These are phyloP conservation scores for Girardinichthys multiradiatus DNA, from an alignment of 2,113 vertebrate genomes.

Conservation along the genomic window DNA sequence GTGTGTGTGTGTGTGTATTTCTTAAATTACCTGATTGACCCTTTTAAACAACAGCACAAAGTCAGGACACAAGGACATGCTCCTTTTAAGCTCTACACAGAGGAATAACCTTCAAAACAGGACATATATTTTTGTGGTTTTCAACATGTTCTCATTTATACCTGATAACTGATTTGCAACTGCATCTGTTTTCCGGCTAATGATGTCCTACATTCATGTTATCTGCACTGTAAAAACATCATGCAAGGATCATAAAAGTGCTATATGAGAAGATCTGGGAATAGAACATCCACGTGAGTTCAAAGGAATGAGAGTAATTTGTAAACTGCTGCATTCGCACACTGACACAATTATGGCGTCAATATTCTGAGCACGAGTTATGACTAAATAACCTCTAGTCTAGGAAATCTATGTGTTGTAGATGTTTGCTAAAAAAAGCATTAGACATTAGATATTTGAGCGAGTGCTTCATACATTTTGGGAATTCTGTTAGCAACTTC, in stretches of 20 bases:
- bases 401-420: no score
- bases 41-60: constrained; percentile 33
- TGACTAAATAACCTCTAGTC: not conserved
- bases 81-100: not conserved
- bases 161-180: not conserved
- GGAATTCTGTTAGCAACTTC: no score
- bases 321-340: not conserved
- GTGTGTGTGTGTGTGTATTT: constrained; percentile 16
- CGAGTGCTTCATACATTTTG: no score
- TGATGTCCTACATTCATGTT: not conserved
- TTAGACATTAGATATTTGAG: no score
- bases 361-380: not conserved
- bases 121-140: not conserved
- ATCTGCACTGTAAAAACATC: not conserved
- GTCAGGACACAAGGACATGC: constrained; percentile 28
- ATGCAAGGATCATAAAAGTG: not conserved
- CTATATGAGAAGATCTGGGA: not conserved
- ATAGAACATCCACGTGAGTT: no score
- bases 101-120: not conserved
- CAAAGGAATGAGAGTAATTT: not conserved
- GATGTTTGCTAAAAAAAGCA: no score
- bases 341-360: not conserved
- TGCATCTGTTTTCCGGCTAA: not conserved
- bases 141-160: not conserved
- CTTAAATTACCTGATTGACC: constrained; percentile 62